Evolutionary conservation across 1,140 invertebrate genomes (phyloP).

Genomic region (Periplaneta americana): DNA sequence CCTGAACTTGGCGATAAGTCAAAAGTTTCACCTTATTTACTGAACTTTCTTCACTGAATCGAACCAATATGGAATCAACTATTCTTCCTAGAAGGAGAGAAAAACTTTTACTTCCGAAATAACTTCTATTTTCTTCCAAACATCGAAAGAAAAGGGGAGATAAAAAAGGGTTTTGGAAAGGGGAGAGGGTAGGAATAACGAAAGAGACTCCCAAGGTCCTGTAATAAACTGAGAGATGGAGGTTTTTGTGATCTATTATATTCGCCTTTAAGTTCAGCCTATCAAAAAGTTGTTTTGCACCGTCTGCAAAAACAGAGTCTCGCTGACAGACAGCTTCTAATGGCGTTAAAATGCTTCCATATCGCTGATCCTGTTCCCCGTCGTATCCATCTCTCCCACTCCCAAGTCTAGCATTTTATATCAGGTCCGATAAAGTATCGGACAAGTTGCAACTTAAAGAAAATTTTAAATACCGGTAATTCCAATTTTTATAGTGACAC

Average conservation of each 20-base stretch:
- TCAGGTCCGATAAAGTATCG: too few relatives aligned
- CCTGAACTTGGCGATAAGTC: background rate
- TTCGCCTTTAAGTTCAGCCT: background rate
- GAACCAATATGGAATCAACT: slow-evolving; percentile 7
- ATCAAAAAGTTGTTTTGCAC: background rate
- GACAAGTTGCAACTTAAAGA: too few relatives aligned
- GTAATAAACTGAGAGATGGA: background rate
- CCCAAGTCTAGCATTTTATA: too few relatives aligned
- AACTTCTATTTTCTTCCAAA: background rate
- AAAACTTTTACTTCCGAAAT: background rate
- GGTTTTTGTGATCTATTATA: background rate
- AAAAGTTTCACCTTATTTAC: background rate
- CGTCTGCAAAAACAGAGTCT: background rate
- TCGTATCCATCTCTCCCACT: too few relatives aligned
- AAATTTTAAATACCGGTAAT: too few relatives aligned
- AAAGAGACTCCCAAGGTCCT: background rate
- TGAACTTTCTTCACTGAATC: background rate
- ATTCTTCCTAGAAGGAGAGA: too few relatives aligned
- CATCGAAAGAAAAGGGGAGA: background rate
- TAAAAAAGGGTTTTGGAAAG: too few relatives aligned
- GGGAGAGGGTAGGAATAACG: background rate
- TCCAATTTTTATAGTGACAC: too few relatives aligned
- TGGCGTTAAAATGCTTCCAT: background rate
- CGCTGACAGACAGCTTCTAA: background rate
- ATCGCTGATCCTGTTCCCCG: background rate